Conservation (phyloP, 2,888 invertebrate genomes). For the Hermaeophaga mercurialis region DNA sequence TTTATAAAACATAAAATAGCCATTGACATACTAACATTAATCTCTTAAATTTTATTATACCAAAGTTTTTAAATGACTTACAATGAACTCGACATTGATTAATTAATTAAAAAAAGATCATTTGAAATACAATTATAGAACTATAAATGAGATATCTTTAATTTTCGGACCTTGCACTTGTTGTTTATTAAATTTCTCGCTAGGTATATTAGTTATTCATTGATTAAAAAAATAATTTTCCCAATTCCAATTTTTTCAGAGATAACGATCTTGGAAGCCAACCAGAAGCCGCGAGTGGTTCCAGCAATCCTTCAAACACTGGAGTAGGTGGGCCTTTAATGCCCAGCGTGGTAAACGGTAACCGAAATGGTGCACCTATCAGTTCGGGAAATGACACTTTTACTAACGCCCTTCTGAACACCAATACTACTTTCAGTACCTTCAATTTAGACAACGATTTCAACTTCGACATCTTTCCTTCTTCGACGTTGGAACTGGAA, state of each 20-base stretch:
- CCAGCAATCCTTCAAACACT: slow-evolving; percentile 47
- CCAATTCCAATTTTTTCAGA: slow-evolving; percentile 37
- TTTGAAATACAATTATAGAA: too few relatives aligned
- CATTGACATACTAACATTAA: too few relatives aligned
- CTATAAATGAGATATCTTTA: too few relatives aligned
- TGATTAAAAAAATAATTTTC: too few relatives aligned
- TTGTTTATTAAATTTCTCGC: too few relatives aligned
- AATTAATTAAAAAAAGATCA: too few relatives aligned
- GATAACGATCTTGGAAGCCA: slow-evolving; percentile 52
- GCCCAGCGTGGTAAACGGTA: slow-evolving; percentile 74
- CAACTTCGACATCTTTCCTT: slow-evolving; percentile 62
- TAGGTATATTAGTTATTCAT: too few relatives aligned
- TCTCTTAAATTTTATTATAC: too few relatives aligned
- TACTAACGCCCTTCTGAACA: slow-evolving; percentile 44
- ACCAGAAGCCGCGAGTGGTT: slow-evolving; percentile 52
- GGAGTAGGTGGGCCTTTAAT: slow-evolving; percentile 73
- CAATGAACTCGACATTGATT: too few relatives aligned
- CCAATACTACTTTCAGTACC: slow-evolving; percentile 36
- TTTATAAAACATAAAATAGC: too few relatives aligned
- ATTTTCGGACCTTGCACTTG: too few relatives aligned
- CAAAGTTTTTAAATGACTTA: too few relatives aligned
- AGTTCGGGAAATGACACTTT: slow-evolving; percentile 49
- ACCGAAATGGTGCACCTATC: slow-evolving; percentile 52
- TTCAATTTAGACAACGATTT: slow-evolving; percentile 53
- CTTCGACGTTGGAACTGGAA: slow-evolving; percentile 67